These are phyloP conservation scores for Doryteuthis pealeii DNA, from an alignment of 1,140 invertebrate genomes.

Conservation along the genomic window DNA sequence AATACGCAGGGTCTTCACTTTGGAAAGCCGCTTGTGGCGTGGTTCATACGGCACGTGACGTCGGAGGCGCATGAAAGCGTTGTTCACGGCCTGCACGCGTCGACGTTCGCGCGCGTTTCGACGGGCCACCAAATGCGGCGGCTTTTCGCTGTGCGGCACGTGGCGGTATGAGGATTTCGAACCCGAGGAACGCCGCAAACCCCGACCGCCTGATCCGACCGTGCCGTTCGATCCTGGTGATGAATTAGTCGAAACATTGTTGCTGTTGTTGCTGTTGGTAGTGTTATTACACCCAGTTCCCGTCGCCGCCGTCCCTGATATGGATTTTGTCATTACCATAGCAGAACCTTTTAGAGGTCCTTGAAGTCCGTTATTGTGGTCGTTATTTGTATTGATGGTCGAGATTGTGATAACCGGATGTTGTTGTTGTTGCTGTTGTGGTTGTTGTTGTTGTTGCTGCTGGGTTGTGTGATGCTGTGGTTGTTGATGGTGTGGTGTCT, in stretches of 20 bases:
- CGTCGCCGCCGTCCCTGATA: no score
- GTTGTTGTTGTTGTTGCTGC: no score
- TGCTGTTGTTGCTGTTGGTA: no score
- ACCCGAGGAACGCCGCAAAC: neutral
- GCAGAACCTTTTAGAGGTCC: no score
- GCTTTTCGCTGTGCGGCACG: conserved; percentile 45
- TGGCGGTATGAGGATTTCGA: conserved; percentile 39
- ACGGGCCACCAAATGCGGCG: conserved; percentile 80
- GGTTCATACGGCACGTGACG: conserved; percentile 50
- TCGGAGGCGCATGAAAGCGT: conserved; percentile 58
- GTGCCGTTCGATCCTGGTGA: neutral
- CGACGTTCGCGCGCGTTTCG: conserved; percentile 90
- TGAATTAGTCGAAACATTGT: neutral
- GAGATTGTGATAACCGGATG: no score
- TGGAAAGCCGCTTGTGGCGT: conserved; percentile 66
- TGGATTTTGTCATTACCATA: no score
- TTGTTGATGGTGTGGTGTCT: no score
- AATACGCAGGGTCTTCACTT: conserved; percentile 89
- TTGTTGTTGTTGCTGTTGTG: no score
- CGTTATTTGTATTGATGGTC: no score
- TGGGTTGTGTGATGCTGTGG: no score
- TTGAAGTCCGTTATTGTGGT: no score
- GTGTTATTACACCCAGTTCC: no score
- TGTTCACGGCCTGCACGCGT: conserved; percentile 88
- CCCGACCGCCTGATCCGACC: neutral